Percentiles rank a stretch among this genome's conserved stretches.
These are phyloP conservation scores for Rhyacichthys aspro DNA, from an alignment of 2,797 vertebrate species.

Conservation along the genomic window DNA sequence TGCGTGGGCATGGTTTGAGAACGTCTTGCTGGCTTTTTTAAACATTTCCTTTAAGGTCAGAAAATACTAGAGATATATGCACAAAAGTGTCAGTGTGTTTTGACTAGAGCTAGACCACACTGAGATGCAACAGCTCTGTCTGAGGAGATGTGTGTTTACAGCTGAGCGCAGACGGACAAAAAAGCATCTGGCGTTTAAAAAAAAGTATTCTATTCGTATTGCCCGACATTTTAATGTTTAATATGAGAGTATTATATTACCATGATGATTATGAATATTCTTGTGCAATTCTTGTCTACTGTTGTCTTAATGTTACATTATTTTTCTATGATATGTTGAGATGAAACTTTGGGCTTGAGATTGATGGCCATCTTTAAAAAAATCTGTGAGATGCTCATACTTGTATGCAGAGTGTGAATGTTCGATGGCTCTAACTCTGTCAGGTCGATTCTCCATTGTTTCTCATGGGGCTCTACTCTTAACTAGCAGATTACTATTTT, in stretches of 20 bases:
- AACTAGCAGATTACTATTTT: slow-evolving; percentile 92
- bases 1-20: slow-evolving; percentile 58
- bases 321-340: slow-evolving; percentile 91
- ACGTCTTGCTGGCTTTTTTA: slow-evolving; percentile 60
- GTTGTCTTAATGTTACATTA: slow-evolving; percentile 97
- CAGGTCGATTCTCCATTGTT: slow-evolving; percentile 85
- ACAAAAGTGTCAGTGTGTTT: slow-evolving; percentile 79
- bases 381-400: slow-evolving; percentile 49
- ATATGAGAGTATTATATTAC: slow-evolving; percentile 95
- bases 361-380: slow-evolving; percentile 81
- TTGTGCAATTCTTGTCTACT: slow-evolving; percentile 91
- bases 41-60: slow-evolving; percentile 67
- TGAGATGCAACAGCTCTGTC: slow-evolving; percentile 68
- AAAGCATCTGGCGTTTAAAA: slow-evolving; percentile 80
- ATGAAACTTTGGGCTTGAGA: slow-evolving; percentile 82
- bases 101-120: slow-evolving; percentile 66
- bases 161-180: slow-evolving; percentile 74
- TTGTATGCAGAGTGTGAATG: slow-evolving; percentile 79
- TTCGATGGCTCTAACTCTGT: slow-evolving; percentile 84
- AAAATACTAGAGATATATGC: slow-evolving; percentile 80
- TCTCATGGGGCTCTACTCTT: slow-evolving; percentile 89
- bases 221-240: slow-evolving; percentile 97
- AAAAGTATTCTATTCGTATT: slow-evolving; percentile 85
- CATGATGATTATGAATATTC: slow-evolving; percentile 92
- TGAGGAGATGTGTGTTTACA: slow-evolving; percentile 40